Conservation (phyloP, 2,797 vertebrate species). For the Siniperca undulata region DNA sequence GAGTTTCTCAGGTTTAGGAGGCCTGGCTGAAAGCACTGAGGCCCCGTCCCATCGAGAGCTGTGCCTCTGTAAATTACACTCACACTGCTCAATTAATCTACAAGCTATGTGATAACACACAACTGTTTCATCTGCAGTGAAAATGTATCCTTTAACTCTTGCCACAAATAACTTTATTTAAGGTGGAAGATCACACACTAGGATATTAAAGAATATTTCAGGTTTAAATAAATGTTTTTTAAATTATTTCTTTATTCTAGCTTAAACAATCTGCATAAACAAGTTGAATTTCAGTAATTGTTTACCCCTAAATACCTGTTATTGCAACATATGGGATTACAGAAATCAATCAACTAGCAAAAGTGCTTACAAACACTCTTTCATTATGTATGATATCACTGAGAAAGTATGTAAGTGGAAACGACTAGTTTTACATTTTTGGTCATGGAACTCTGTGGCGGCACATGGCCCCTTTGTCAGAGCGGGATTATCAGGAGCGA, state of each 20-base stretch:
- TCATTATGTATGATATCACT: slow-evolving; percentile 84
- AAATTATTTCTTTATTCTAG: slow-evolving; percentile 15
- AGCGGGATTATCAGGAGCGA: slow-evolving; percentile 90
- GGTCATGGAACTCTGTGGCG: slow-evolving; percentile 78
- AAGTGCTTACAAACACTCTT: slow-evolving; percentile 79
- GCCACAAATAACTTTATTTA: background rate
- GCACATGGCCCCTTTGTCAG: slow-evolving; percentile 86
- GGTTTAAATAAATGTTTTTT: background rate
- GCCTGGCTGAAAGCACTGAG: slow-evolving; percentile 41
- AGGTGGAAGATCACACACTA: background rate
- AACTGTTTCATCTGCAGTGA: slow-evolving; percentile 20
- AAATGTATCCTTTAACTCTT: slow-evolving; percentile 16
- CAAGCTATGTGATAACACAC: slow-evolving; percentile 44
- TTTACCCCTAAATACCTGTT: slow-evolving; percentile 65
- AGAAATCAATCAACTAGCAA: slow-evolving; percentile 74
- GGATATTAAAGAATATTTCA: slow-evolving; percentile 15
- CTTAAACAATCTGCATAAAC: slow-evolving; percentile 45
- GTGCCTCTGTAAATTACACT: slow-evolving; percentile 58
- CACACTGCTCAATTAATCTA: slow-evolving; percentile 53
- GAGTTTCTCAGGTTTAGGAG: slow-evolving; percentile 72
- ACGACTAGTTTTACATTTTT: slow-evolving; percentile 84
- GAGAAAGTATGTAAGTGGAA: slow-evolving; percentile 85
- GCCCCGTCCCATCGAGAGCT: slow-evolving; percentile 52
- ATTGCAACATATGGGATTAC: slow-evolving; percentile 70
- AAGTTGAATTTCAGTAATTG: slow-evolving; percentile 44